Evolutionary conservation across 2,797 vertebrate species (phyloP).

Genomic region (Sebastes iracundus): DNA sequence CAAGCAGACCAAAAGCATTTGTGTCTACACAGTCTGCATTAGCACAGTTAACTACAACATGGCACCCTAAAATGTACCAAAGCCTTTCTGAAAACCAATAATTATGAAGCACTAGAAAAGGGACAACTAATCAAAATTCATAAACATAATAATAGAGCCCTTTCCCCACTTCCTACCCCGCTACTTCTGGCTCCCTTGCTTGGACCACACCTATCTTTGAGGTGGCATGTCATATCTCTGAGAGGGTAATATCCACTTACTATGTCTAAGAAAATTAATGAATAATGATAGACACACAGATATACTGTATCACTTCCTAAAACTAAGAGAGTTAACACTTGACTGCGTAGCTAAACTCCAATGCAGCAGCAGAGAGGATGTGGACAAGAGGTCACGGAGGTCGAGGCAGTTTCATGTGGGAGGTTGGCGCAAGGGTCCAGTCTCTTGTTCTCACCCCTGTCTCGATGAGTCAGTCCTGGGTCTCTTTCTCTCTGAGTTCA

Average conservation of each 20-base stretch:
- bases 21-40: not conserved
- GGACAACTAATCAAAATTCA: too few relatives aligned
- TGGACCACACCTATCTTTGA: too few relatives aligned
- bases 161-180: too few relatives aligned
- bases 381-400: conserved; percentile 19
- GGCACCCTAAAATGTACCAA: too few relatives aligned
- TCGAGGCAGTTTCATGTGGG: conserved; percentile 18
- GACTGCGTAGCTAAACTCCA: too few relatives aligned
- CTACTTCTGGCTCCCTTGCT: too few relatives aligned
- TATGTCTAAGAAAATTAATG: not conserved
- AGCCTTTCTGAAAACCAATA: too few relatives aligned
- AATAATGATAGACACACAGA: not conserved
- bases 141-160: too few relatives aligned
- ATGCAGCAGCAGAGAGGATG: not conserved
- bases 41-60: not conserved
- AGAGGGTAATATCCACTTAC: not conserved
- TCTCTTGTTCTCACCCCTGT: conserved; percentile 30
- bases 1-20: not conserved
- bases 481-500: conserved; percentile 26
- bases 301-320: not conserved
- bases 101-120: too few relatives aligned
- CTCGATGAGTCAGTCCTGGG: conserved; percentile 40
- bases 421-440: not conserved
- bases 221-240: not conserved
- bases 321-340: not conserved